Evolutionary conservation across 2,113 vertebrate genomes (phyloP), one percentile per base, ranked within the genome.

Genomic region (Phodopus roborovskii): DNA sequence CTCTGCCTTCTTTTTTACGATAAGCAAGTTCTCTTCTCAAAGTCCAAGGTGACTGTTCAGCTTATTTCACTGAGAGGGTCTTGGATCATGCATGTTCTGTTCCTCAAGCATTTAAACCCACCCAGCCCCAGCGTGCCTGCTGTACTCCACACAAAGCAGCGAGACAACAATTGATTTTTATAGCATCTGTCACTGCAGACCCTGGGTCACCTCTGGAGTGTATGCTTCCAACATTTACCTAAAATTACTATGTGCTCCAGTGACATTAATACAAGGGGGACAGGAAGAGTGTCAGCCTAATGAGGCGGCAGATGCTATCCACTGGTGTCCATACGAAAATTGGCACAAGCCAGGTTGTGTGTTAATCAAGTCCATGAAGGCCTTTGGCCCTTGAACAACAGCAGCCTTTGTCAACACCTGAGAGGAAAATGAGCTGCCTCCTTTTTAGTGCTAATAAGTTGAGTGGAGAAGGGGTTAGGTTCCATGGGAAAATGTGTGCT

Each of bases 381-480:
- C 74, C 86, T 95, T 96, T 91, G 90, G 42, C 48, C 58, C 90
- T 42, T 33, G 94, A 96, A 98, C 98, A 98, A 98, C 83, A 96
- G 92, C 50, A 68, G 71, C 71, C 97, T 98, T 98, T 98, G 98
- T 98, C 97, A 90, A 53, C 89, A 98, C 96, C 97, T 91, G 91
- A 97, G 96, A 97, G 97, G 85, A 98, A 98, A 98, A 97, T 81
- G 96, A 98, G 97, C 98, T 83, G 89, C 97, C 97, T 98, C 96
- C 98, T 97, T 98, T 97, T 96, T 97, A 96, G 97, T 98, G 97
- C 97, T 98, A 98, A 98, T 98, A 97, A 95, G 97, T 93, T 89
- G 53, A 96, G 94, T 85, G 94, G 95, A 97, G 96, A 97, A 88
- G 0, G 22, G 85, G 88, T 96, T 95, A 92, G 53, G 88, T 97